phyloP scores from a whole-genome alignment of 2,113 vertebrate genomes.

The Peromyscus maniculatus region DNA sequence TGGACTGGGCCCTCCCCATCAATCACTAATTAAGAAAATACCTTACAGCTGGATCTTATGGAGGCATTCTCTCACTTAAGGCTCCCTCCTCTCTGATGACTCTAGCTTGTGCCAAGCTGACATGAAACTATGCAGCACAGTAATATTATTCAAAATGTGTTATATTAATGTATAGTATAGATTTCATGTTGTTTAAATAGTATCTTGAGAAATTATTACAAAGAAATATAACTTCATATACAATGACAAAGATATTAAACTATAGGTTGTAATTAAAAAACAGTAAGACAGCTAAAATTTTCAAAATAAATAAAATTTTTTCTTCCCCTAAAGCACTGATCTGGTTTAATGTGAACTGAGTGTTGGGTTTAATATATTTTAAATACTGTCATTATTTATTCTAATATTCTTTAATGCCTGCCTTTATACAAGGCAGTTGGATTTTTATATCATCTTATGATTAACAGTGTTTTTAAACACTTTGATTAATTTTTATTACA shows the following conservation, averaged over 20 bases:
- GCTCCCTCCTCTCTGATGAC: not conserved
- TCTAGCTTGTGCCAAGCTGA: not conserved
- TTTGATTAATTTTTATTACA: not conserved
- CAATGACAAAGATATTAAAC: not conserved
- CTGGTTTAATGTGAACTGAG: not conserved
- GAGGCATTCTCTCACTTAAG: not conserved
- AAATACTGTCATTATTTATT: not conserved
- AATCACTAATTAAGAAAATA: not conserved
- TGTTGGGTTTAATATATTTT: not conserved
- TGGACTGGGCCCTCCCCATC: not conserved
- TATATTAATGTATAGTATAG: not conserved
- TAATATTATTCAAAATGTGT: not conserved
- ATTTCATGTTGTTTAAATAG: not conserved
- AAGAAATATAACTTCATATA: not conserved
- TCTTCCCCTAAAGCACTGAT: not conserved
- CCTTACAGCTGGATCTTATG: not conserved
- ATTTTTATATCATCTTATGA: not conserved
- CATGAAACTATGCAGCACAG: not conserved
- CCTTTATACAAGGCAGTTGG: not conserved
- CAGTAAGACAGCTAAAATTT: not conserved
- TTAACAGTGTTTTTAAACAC: not conserved
- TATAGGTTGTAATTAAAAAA: slow-evolving; percentile 17
- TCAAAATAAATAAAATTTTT: not conserved
- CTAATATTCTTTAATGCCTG: not conserved
- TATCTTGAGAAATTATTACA: not conserved